phyloP scores from a whole-genome alignment of 2,888 invertebrate species.

The Acleris cristana region DNA sequence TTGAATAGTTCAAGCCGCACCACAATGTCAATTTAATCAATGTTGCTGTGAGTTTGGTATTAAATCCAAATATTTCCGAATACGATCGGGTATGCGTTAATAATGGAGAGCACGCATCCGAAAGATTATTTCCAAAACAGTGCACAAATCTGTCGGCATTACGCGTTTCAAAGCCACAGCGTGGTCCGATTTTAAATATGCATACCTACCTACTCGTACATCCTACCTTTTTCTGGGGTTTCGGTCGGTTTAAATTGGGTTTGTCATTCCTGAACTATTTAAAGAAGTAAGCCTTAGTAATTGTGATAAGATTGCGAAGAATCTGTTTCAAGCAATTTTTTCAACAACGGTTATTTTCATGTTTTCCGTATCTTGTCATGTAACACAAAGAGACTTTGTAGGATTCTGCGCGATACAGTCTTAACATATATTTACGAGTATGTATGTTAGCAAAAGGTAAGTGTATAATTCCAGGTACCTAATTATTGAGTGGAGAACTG shows the following conservation, averaged over 20 bases:
- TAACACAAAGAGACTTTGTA: too few relatives aligned
- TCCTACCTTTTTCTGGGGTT: conserved; percentile 50
- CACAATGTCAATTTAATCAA: neutral
- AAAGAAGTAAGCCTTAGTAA: too few relatives aligned
- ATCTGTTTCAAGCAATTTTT: too few relatives aligned
- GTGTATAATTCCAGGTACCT: too few relatives aligned
- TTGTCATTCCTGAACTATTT: conserved; percentile 53
- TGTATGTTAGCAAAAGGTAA: too few relatives aligned
- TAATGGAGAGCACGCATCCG: conserved; percentile 2
- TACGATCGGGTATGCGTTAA: neutral
- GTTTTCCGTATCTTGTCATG: too few relatives aligned
- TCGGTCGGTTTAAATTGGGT: conserved; percentile 60
- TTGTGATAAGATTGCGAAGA: too few relatives aligned
- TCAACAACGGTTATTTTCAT: too few relatives aligned
- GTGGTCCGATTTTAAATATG: conserved; percentile 46
- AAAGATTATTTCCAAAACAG: conserved; percentile 51
- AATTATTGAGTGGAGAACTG: too few relatives aligned
- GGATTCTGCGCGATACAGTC: too few relatives aligned
- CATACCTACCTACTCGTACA: conserved; percentile 36
- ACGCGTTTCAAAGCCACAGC: conserved; percentile 27
- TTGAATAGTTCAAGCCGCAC: too few relatives aligned
- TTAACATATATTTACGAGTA: too few relatives aligned
- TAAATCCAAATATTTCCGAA: neutral
- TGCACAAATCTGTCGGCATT: conserved; percentile 49
- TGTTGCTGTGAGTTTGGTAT: neutral